Percentiles rank a stretch among this genome's conserved stretches.
These are phyloP conservation scores for Monodelphis domestica DNA, from an alignment of 2,797 vertebrate genomes.

Conservation along the genomic window DNA sequence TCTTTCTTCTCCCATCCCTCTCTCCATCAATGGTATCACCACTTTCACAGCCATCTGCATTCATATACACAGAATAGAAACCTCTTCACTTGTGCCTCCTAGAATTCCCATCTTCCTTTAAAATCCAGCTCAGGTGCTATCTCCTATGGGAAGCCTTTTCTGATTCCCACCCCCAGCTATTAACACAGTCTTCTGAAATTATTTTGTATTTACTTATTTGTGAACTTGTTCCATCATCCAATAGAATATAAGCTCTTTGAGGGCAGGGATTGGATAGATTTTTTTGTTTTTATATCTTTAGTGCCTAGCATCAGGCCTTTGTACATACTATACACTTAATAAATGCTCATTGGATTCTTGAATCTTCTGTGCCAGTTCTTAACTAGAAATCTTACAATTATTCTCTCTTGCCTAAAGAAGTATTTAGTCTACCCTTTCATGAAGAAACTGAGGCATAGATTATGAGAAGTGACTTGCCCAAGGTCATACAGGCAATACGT, in stretches of 20 bases:
- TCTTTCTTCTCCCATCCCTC: neutral
- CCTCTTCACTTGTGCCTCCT: neutral
- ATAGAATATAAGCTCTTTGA: neutral
- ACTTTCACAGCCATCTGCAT: neutral
- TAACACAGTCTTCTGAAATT: neutral
- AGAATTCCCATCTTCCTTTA: neutral
- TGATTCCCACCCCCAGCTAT: neutral
- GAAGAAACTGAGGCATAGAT: neutral
- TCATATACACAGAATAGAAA: neutral
- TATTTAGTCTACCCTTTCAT: neutral
- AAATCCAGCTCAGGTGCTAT: neutral
- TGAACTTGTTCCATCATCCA: neutral
- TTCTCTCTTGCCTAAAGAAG: neutral
- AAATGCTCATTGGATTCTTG: neutral
- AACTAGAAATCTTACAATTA: neutral
- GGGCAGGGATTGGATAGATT: neutral
- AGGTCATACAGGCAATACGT: too few species aligned
- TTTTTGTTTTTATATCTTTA: too few species aligned
- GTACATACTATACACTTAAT: constrained; percentile 14
- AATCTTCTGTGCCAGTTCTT: neutral
- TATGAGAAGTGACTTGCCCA: too few species aligned
- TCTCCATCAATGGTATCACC: neutral
- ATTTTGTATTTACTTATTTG: neutral
- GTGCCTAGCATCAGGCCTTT: neutral
- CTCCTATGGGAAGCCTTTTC: neutral